Conservation (phyloP, 2,797 vertebrate species). For the Cuniculus paca region DNA sequence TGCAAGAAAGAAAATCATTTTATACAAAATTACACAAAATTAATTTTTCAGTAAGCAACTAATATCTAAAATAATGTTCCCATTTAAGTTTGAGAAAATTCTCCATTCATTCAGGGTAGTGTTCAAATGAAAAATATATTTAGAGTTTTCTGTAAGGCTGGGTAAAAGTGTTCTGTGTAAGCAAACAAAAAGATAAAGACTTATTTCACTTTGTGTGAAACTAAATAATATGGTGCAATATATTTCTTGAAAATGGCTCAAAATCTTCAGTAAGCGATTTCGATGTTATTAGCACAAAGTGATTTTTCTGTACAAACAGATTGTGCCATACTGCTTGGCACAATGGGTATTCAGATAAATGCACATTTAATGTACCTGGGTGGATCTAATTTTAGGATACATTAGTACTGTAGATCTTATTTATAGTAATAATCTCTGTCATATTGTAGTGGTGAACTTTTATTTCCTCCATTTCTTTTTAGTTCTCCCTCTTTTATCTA, state of each 20-base stretch:
- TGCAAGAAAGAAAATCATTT: neutral
- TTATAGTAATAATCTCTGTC: neutral
- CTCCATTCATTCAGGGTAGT: neutral
- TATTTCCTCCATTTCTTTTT: neutral
- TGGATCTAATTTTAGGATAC: neutral
- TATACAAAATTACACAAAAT: neutral
- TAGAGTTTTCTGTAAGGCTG: neutral
- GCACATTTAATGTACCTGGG: neutral
- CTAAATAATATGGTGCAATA: neutral
- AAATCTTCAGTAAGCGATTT: neutral
- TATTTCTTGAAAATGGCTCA: neutral
- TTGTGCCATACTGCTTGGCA: neutral
- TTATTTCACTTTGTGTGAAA: neutral
- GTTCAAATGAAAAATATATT: constrained; percentile 45
- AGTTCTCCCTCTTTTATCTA: neutral
- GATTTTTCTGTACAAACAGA: neutral
- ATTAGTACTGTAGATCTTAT: neutral
- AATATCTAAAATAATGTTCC: neutral
- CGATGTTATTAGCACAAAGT: neutral
- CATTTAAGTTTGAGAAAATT: neutral
- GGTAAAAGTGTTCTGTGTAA: neutral
- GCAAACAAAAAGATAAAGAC: neutral
- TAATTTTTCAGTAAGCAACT: neutral
- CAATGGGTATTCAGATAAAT: neutral
- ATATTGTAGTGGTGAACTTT: neutral